Conservation (phyloP, 2,888 invertebrate species). For the Dryobota labecula region DNA sequence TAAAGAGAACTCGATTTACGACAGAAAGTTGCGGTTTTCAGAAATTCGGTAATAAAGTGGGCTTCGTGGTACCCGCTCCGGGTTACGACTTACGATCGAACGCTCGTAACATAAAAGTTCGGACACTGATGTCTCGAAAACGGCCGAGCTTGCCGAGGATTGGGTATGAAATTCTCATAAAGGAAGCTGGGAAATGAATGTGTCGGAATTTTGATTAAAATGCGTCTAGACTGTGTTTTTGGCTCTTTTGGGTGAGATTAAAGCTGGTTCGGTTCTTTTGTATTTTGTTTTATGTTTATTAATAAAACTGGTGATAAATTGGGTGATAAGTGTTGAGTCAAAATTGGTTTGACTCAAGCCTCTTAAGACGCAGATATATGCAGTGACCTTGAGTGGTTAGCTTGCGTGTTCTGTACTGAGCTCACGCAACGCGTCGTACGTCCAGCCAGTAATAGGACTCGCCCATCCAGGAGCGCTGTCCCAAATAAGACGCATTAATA, state of each 20-base stretch:
- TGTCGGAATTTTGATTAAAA: slow-evolving; percentile 55
- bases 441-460: too few species aligned
- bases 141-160: not conserved
- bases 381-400: too few species aligned
- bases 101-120: slow-evolving; percentile 55
- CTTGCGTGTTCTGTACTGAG: too few species aligned
- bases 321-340: not conserved
- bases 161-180: slow-evolving; percentile 19
- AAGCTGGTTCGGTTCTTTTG: not conserved
- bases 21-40: slow-evolving; percentile 75
- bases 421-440: too few species aligned
- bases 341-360: not conserved
- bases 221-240: slow-evolving; percentile 19
- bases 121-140: slow-evolving; percentile 41
- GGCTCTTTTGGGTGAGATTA: too few species aligned
- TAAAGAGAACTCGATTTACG: slow-evolving; percentile 78
- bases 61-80: slow-evolving; percentile 67
- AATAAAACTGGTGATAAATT: not conserved
- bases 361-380: too few species aligned
- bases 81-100: slow-evolving; percentile 62
- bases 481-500: too few species aligned
- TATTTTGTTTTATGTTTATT: not conserved
- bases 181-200: slow-evolving; percentile 12
- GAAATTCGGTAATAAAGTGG: slow-evolving; percentile 70
- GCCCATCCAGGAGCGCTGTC: too few species aligned